phyloP scores from a whole-genome alignment of 1,140 invertebrate species.

The Heterodera carotae region DNA sequence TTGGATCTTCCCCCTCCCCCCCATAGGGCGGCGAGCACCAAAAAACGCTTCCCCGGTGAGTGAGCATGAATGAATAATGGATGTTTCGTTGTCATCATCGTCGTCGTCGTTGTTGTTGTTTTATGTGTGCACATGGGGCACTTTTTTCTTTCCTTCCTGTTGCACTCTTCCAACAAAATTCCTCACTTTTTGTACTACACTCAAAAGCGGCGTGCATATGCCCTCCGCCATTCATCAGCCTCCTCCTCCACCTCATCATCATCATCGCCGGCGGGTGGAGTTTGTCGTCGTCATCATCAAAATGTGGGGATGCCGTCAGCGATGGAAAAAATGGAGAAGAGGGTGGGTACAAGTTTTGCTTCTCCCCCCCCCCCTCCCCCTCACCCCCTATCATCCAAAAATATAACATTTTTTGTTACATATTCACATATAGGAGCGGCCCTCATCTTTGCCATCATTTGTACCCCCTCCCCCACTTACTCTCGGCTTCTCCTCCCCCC shows the following conservation, averaged over 20 bases:
- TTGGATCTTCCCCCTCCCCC: neutral
- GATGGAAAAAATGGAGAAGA: neutral
- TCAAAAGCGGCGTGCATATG: too few relatives aligned
- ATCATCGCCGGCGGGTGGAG: neutral
- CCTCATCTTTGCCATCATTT: too few relatives aligned
- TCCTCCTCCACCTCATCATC: neutral
- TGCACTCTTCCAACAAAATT: neutral
- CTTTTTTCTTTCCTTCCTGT: neutral
- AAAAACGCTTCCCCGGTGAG: neutral
- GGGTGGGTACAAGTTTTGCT: neutral
- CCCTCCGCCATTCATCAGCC: neutral
- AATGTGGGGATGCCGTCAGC: neutral
- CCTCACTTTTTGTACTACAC: too few relatives aligned
- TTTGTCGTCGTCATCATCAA: neutral
- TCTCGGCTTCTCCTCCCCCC: neutral
- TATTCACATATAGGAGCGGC: too few relatives aligned
- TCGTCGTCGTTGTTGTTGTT: neutral
- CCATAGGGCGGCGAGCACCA: neutral
- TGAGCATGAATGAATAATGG: constrained; percentile 1
- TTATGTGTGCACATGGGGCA: neutral
- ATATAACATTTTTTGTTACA: neutral
- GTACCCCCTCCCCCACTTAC: too few relatives aligned
- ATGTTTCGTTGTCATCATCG: neutral
- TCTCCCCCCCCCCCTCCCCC: neutral
- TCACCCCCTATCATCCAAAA: neutral